Percentiles rank a stretch among this genome's conserved stretches.
Conservation (phyloP, 2,113 vertebrate genomes). For the Centropus unirufus region DNA sequence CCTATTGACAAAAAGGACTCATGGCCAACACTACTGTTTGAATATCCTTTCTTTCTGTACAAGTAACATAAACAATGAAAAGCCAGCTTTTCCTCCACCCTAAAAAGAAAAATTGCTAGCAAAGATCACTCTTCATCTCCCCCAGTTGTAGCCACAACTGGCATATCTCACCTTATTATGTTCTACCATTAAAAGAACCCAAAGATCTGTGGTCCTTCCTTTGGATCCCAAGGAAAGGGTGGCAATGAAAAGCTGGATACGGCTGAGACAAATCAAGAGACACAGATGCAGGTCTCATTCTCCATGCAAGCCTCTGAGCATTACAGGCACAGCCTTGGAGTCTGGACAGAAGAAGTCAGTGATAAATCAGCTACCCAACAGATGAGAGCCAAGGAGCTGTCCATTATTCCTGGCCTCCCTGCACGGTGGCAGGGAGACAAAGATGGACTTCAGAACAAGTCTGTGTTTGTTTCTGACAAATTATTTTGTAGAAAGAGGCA, state of each 20-base stretch:
- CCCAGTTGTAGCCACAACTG: background rate
- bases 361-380: background rate
- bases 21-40: background rate
- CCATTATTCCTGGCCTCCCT: background rate
- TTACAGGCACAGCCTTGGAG: background rate
- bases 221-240: background rate
- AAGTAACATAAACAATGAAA: background rate
- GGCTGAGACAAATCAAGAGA: background rate
- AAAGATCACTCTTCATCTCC: background rate
- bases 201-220: background rate
- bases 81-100: background rate
- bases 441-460: background rate
- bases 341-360: background rate
- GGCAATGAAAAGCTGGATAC: background rate
- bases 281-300: background rate
- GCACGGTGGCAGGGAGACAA: background rate
- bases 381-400: background rate
- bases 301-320: background rate
- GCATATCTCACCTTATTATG: background rate
- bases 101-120: background rate
- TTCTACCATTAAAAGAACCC: background rate
- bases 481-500: background rate
- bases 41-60: background rate
- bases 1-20: background rate
- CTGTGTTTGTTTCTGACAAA: background rate